phyloP scores from a whole-genome alignment of 2,113 vertebrate genomes.

The Brachypodius melanocephalos region DNA sequence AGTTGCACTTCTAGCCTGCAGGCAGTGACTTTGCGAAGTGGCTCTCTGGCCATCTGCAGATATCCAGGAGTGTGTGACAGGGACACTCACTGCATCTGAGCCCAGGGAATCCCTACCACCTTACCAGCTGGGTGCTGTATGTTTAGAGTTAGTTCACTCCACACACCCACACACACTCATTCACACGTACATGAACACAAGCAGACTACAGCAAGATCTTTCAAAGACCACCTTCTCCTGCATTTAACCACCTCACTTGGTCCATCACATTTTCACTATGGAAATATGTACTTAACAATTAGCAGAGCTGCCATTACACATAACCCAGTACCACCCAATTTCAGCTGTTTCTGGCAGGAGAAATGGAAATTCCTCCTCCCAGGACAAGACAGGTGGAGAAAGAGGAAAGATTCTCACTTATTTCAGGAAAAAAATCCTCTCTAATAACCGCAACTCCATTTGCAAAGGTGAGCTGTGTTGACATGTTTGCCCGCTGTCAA shows the following conservation, averaged over 20 bases:
- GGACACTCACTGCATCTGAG: neutral
- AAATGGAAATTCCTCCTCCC: neutral
- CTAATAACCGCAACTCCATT: neutral
- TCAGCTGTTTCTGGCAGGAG: neutral
- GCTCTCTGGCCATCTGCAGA: neutral
- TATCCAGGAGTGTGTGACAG: neutral
- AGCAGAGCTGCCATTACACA: neutral
- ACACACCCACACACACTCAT: neutral
- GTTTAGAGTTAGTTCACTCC: neutral
- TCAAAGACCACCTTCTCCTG: neutral
- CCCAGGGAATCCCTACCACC: neutral
- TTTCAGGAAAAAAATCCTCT: neutral
- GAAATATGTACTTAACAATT: neutral
- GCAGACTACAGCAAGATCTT: neutral
- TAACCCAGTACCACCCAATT: neutral
- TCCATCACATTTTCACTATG: neutral
- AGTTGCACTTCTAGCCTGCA: neutral
- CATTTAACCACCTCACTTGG: neutral
- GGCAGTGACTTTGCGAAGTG: rapidly evolving
- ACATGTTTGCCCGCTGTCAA: neutral
- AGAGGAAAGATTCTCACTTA: neutral
- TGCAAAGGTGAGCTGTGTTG: slow-evolving; percentile 3
- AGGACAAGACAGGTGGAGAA: neutral
- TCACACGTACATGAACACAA: no score
- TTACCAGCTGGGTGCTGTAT: neutral